These are phyloP conservation scores for Paraescarpia echinospica DNA, from an alignment of 1,140 invertebrate species.

Conservation along the genomic window DNA sequence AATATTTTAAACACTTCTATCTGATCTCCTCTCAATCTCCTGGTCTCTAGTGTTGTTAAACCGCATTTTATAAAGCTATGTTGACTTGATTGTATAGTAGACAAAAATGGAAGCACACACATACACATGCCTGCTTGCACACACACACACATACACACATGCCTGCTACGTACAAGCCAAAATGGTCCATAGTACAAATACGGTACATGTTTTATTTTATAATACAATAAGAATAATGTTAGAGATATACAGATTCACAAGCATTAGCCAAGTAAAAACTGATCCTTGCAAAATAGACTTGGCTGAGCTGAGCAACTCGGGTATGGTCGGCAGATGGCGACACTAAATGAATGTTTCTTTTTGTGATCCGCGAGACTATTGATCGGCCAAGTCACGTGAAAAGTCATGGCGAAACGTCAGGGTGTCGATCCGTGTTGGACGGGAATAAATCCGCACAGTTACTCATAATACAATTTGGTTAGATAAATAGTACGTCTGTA, in stretches of 20 bases:
- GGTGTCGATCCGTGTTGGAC: neutral
- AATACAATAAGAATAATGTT: neutral
- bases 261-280: neutral
- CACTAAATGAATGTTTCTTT: neutral
- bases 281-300: neutral
- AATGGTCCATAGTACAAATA: neutral
- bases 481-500: neutral
- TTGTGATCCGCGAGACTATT: neutral
- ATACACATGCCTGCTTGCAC: neutral
- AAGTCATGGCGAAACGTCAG: slow-evolving; percentile 3
- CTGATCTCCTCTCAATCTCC: too few species aligned
- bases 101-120: neutral
- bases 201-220: neutral
- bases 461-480: neutral
- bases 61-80: too few species aligned
- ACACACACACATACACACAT: neutral
- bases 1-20: too few species aligned
- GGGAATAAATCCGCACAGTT: neutral
- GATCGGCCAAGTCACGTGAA: neutral
- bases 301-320: neutral
- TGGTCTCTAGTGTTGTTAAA: too few species aligned
- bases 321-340: neutral
- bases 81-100: too few species aligned
- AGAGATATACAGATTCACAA: neutral
- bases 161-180: neutral